Evolutionary conservation across 2,797 vertebrate species (phyloP), one percentile per base, ranked within the genome.

Genomic region (Anableps anableps): DNA sequence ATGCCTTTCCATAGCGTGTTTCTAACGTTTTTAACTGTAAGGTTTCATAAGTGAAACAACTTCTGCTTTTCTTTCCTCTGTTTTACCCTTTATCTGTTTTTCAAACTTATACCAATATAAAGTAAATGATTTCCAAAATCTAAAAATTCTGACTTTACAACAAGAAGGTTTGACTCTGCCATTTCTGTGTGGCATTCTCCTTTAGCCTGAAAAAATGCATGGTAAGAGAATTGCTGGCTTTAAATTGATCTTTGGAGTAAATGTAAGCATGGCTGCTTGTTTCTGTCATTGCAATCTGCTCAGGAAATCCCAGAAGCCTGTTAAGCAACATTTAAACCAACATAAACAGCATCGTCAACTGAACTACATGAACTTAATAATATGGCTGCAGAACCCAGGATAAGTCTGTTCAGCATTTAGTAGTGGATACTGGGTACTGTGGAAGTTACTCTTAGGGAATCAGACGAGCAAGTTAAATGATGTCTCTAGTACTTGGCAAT

Each of bases 1-100:
- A n/a, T 14, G 80, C 72, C 73, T 36, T 53, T 76, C 66, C 11
- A 6, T 77, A 79, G 50, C 84, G 41, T 5, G 2, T 64, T 79
- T n/a, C 41, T 68, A 50, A 78, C 58, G 74, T 77, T 82, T 72
- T 29, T 34, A 1, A 6, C 16, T 64, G 16, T 6, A 31, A 60
- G 23, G 31, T 34, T 64, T 64, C 17, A 19, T 19, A 17, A 31
- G 76, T 72, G 19, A 45, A 85, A 78, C 74, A 76, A 62, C 48
- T 64, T 64, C 29, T 75, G 19, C 74, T 43, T 80, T 45, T 45
- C 66, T 60, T 26, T 43, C 17, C 53, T 73, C 72, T 68, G 0
- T 72, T 62, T 78, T 38, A 68, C 73, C 74, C 43, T 75, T 45
- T 16, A 58, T 79, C 75, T 29, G 7, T 38, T 68, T 48, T 60